These are phyloP conservation scores for Lagocephalus sceleratus DNA, from an alignment of 2,797 vertebrate species.

Conservation along the genomic window DNA sequence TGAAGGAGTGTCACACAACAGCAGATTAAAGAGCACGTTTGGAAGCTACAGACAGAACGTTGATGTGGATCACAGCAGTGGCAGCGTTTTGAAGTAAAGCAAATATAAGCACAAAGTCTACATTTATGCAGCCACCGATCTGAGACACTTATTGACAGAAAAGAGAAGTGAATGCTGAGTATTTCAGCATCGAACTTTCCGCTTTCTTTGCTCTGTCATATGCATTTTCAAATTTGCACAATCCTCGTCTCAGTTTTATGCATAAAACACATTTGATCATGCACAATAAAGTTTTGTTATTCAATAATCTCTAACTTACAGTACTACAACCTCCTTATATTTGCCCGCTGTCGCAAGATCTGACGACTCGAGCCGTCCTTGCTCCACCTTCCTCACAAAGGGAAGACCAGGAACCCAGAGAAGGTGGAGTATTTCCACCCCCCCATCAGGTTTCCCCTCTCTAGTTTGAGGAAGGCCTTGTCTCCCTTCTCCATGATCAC, in stretches of 20 bases:
- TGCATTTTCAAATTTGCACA: slow-evolving; percentile 15
- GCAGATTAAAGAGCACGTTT: slow-evolving; percentile 32
- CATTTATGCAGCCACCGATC: slow-evolving; percentile 19
- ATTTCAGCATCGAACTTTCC: not conserved
- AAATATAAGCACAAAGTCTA: slow-evolving; percentile 51
- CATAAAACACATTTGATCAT: slow-evolving; percentile 42
- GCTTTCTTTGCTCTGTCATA: slow-evolving; percentile 16
- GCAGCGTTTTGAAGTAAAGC: slow-evolving; percentile 22
- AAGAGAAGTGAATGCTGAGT: slow-evolving; percentile 18
- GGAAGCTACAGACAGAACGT: slow-evolving; percentile 29
- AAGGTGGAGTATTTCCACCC: slow-evolving; percentile 91
- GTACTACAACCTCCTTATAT: not conserved
- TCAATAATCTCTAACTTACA: slow-evolving; percentile 6
- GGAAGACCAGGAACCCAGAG: slow-evolving; percentile 87
- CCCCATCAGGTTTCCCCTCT: slow-evolving; percentile 85
- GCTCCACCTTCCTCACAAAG: slow-evolving; percentile 67
- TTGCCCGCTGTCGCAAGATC: not conserved
- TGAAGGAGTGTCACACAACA: slow-evolving; percentile 42
- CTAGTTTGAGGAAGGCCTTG: slow-evolving; percentile 86
- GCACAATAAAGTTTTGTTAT: slow-evolving; percentile 10
- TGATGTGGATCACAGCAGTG: slow-evolving; percentile 42
- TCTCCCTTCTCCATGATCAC: slow-evolving; percentile 87
- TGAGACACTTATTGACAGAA: slow-evolving; percentile 31
- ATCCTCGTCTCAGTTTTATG: slow-evolving; percentile 18
- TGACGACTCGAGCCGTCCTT: not conserved